Percentiles rank a stretch among this genome's conserved stretches.
phyloP scores from a whole-genome alignment of 2,797 vertebrate species.

The Poeciliopsis turneri region DNA sequence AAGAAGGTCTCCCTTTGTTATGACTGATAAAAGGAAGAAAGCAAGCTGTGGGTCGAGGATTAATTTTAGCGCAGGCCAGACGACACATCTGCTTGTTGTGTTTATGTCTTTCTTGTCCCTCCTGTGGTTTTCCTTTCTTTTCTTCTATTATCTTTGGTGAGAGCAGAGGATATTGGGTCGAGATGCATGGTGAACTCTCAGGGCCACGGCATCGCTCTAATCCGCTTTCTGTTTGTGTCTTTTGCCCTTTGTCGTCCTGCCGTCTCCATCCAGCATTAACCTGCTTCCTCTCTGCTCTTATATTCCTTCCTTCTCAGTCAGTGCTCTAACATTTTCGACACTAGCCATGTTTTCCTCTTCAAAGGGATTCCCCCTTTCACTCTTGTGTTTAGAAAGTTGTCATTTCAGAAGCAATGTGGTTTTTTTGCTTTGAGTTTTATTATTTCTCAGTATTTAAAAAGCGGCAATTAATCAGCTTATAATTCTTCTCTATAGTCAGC shows the following conservation, averaged over 20 bases:
- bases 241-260: constrained; percentile 59
- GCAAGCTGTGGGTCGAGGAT: constrained; percentile 68
- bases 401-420: constrained; percentile 2
- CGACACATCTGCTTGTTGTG: constrained; percentile 75
- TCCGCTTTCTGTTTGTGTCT: constrained; percentile 66
- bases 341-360: constrained; percentile 16
- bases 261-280: constrained; percentile 53
- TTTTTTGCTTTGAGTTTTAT: not conserved
- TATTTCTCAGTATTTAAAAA: constrained; percentile 3
- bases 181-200: constrained; percentile 70
- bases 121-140: constrained; percentile 68
- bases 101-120: constrained; percentile 66
- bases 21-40: constrained; percentile 72
- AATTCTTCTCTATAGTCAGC: not conserved
- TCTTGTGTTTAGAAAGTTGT: constrained; percentile 8
- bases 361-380: constrained; percentile 8
- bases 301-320: constrained; percentile 19
- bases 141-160: constrained; percentile 71
- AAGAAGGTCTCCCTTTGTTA: constrained; percentile 73
- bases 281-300: constrained; percentile 21
- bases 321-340: constrained; percentile 12
- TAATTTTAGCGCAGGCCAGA: constrained; percentile 72
- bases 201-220: constrained; percentile 67
- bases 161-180: constrained; percentile 72
- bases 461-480: not conserved